Evolutionary conservation across 2,888 invertebrate species (phyloP).

Genomic region (Sicus ferrugineus): DNA sequence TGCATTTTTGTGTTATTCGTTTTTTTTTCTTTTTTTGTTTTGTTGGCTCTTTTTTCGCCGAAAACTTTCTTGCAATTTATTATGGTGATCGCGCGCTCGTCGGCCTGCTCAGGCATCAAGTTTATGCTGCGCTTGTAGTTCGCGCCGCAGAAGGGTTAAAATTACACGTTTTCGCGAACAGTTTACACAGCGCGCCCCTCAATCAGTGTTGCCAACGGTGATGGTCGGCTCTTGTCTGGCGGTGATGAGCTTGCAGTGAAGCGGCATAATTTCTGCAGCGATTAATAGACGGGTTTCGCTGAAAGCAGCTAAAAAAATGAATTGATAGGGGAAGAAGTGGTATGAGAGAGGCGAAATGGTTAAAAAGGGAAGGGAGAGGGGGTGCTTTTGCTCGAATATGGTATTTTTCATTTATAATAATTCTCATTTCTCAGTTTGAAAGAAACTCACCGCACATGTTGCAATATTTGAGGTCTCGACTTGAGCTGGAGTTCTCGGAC

Average conservation of each 20-base stretch:
- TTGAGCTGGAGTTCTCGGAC: no score
- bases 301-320: no score
- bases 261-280: background rate
- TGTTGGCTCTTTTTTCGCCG: background rate
- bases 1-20: background rate
- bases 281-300: background rate
- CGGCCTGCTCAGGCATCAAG: no score
- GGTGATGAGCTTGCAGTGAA: background rate
- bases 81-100: background rate
- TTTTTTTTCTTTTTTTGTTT: background rate
- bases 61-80: background rate
- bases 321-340: no score
- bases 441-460: no score
- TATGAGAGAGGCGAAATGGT: no score
- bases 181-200: conserved; percentile 14
- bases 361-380: no score
- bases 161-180: conserved; percentile 2
- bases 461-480: no score
- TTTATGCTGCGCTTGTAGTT: conserved; percentile 8
- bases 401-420: no score
- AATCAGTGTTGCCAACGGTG: conserved; percentile 5
- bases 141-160: conserved; percentile 9
- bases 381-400: no score
- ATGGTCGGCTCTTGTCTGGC: background rate
- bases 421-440: no score